Evolutionary conservation across 1,140 invertebrate genomes (phyloP).

Genomic region (Paraescarpia echinospica): DNA sequence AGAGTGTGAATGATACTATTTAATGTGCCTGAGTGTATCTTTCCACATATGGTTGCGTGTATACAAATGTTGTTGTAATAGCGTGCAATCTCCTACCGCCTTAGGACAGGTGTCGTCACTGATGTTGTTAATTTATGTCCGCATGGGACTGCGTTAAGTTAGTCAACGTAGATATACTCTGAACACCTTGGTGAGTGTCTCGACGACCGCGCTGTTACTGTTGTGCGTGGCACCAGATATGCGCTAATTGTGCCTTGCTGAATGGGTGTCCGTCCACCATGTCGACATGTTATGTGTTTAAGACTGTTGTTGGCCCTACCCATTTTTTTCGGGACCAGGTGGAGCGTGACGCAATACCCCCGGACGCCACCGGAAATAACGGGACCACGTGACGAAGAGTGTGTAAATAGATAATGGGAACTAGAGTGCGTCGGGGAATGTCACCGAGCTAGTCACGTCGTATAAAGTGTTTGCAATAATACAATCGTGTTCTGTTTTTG

Average conservation of each 20-base stretch:
- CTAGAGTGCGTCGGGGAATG: neutral
- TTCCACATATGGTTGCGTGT: neutral
- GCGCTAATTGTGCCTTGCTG: neutral
- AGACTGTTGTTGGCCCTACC: neutral
- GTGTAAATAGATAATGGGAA: neutral
- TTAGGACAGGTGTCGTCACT: neutral
- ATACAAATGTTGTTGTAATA: neutral
- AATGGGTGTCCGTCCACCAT: neutral
- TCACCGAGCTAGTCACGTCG: neutral
- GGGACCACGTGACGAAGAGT: neutral
- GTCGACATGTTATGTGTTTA: neutral
- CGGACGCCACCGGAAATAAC: neutral
- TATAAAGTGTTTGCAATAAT: neutral
- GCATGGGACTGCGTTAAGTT: neutral
- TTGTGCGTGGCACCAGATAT: neutral
- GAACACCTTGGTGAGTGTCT: neutral
- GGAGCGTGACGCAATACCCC: neutral
- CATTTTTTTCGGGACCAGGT: neutral
- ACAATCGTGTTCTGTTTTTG: neutral
- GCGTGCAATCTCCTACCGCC: neutral
- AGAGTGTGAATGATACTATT: neutral
- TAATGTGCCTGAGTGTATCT: neutral
- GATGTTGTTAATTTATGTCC: neutral
- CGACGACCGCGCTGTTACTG: neutral
- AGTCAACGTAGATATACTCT: neutral